phyloP scores from a whole-genome alignment of 2,113 vertebrate genomes.

The Mobula hypostoma region DNA sequence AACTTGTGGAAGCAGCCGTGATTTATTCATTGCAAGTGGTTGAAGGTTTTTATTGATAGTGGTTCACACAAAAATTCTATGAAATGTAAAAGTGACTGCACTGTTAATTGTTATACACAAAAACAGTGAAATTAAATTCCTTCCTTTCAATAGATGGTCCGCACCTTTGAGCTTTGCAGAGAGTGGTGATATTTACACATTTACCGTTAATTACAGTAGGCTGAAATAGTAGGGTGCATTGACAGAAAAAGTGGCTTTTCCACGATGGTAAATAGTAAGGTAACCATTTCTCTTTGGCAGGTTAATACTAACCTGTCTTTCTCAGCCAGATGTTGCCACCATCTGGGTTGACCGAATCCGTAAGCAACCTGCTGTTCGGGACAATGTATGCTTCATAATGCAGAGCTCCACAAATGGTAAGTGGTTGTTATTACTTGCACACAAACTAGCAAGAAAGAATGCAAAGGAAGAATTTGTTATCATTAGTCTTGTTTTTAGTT shows the following conservation, averaged over 20 bases:
- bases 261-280: neutral
- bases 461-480: neutral
- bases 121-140: neutral
- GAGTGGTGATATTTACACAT: neutral
- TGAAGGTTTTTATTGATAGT: neutral
- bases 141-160: neutral
- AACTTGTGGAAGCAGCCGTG: neutral
- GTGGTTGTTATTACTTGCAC: neutral
- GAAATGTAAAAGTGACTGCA: neutral
- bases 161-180: neutral
- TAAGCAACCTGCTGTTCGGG: constrained; percentile 60
- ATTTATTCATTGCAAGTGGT: neutral
- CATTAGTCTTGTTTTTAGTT: neutral
- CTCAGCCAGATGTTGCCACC: constrained; percentile 72
- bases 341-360: constrained; percentile 80
- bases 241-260: neutral
- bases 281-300: constrained; percentile 51
- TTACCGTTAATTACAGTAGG: neutral
- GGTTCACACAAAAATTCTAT: neutral
- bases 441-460: neutral
- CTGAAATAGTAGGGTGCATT: neutral
- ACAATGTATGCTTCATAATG: constrained; percentile 90
- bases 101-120: neutral
- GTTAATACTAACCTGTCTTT: constrained; percentile 83
- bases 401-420: constrained; percentile 88